Conservation (phyloP, 2,888 invertebrate species). For the Rotaria macrura region DNA sequence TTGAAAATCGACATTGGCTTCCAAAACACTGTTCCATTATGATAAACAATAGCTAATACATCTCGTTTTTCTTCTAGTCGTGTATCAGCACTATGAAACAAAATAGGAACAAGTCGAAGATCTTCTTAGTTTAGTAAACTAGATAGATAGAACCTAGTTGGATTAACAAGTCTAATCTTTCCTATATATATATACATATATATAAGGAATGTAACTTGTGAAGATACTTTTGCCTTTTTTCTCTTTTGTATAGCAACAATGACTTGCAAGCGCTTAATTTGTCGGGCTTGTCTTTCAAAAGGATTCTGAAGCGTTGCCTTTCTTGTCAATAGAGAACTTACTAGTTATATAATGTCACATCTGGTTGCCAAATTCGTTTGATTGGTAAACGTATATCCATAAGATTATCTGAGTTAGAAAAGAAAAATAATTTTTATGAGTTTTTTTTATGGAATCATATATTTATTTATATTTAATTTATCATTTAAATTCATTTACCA, state of each 20-base stretch:
- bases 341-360: not conserved
- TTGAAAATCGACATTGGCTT: constrained; percentile 37
- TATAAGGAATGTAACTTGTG: not conserved
- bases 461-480: too few species aligned
- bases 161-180: not conserved
- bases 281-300: not conserved
- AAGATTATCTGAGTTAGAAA: not conserved
- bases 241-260: not conserved
- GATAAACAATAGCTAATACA: constrained; percentile 39
- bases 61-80: constrained; percentile 47
- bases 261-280: not conserved
- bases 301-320: not conserved
- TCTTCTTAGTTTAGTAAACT: not conserved
- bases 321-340: not conserved
- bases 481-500: not conserved
- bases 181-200: not conserved
- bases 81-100: constrained; percentile 41
- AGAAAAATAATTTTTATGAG: not conserved
- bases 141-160: not conserved
- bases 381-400: constrained; percentile 27
- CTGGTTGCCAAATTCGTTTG: constrained; percentile 32
- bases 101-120: not conserved
- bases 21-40: constrained; percentile 36
- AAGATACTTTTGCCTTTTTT: not conserved
- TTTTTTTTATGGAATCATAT: not conserved